A percentile compares a stretch with the other conserved stretches of the same genome.
phyloP scores from a whole-genome alignment of 1,140 invertebrate species.

The Mactra quadrangularis region DNA sequence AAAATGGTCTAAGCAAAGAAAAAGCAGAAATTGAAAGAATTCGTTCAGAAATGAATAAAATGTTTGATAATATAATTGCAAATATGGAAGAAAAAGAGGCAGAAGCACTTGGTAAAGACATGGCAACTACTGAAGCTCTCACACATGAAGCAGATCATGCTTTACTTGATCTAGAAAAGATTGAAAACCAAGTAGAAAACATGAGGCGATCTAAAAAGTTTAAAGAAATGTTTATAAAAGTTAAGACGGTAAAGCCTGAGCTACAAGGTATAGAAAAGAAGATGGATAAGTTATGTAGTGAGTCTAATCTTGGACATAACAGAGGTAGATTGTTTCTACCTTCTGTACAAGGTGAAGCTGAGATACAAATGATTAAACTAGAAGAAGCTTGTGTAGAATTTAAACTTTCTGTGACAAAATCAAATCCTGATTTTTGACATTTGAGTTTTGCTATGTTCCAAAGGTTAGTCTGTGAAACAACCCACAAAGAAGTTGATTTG shows the following conservation, averaged over 20 bases:
- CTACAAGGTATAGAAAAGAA: slow-evolving; percentile 4
- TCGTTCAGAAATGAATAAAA: not conserved
- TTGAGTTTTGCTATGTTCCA: too few relatives aligned
- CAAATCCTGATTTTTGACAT: not conserved
- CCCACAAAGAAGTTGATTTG: too few relatives aligned
- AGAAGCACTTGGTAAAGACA: not conserved
- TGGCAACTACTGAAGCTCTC: not conserved
- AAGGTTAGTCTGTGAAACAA: too few relatives aligned
- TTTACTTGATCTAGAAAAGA: slow-evolving; percentile 5
- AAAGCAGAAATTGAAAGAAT: not conserved
- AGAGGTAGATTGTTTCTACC: not conserved
- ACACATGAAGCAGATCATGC: not conserved
- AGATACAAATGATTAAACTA: not conserved
- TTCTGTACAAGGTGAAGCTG: slow-evolving; percentile 12
- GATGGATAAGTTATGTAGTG: not conserved
- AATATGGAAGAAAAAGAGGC: slow-evolving; percentile 17
- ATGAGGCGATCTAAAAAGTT: slow-evolving; percentile 14
- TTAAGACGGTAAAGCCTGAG: not conserved
- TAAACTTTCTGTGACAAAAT: slow-evolving; percentile 9
- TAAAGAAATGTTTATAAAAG: not conserved
- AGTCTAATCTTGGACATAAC: slow-evolving; percentile 1
- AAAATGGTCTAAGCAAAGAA: slow-evolving; percentile 6
- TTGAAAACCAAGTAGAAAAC: slow-evolving; percentile 31
- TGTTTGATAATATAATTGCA: slow-evolving; percentile 7
- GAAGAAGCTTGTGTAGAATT: slow-evolving; percentile 18